These are phyloP conservation scores for Eurypyga helias DNA, from an alignment of 2,113 vertebrate species.

Conservation along the genomic window DNA sequence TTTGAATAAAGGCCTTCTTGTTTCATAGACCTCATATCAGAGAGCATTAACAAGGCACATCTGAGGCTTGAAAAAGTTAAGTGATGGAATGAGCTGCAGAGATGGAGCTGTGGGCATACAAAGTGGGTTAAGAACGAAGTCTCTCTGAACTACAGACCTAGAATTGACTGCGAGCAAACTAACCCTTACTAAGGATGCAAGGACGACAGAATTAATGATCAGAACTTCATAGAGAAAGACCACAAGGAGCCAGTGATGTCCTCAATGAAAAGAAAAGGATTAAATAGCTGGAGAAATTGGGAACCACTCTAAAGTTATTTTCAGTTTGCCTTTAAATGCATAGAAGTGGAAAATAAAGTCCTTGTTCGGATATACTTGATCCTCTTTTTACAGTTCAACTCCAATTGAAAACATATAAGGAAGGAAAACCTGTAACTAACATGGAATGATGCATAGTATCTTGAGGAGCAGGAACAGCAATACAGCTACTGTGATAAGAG, in stretches of 20 bases:
- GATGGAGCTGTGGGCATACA: rapidly evolving
- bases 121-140: neutral
- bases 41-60: neutral
- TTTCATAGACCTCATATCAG: neutral
- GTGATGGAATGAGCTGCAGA: neutral
- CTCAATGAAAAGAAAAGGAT: neutral
- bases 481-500: neutral
- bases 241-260: neutral
- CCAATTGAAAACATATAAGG: neutral
- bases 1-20: neutral
- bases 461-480: neutral
- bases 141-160: neutral
- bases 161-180: neutral
- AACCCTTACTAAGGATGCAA: neutral
- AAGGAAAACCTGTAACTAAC: neutral
- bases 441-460: neutral
- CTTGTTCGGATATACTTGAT: neutral
- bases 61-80: neutral
- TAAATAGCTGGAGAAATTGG: neutral
- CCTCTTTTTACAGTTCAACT: neutral
- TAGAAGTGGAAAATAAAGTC: neutral
- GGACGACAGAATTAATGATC: neutral
- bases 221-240: neutral
- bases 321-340: neutral
- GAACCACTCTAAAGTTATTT: neutral